phyloP scores from a whole-genome alignment of 2,888 invertebrate genomes.

The Colletes collaris region DNA sequence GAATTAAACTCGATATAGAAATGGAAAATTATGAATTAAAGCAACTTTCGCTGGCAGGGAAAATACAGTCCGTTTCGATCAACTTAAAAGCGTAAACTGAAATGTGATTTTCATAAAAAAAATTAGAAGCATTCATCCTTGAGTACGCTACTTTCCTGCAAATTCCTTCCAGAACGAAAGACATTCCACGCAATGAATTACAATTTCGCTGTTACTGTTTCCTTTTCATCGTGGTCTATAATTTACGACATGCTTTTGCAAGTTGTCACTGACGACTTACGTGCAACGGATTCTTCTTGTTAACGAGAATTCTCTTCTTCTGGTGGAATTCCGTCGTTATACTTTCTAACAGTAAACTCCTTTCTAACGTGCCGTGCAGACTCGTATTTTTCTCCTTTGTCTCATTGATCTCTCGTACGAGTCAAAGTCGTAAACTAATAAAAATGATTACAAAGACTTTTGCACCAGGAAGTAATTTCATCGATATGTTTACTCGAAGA shows the following conservation, averaged over 20 bases:
- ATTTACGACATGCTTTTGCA: conserved; percentile 22
- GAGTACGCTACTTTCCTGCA: not conserved
- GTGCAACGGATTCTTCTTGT: conserved; percentile 11
- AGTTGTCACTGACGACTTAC: conserved; percentile 4
- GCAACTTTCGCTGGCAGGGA: not conserved
- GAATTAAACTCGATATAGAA: not conserved
- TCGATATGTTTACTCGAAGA: no score
- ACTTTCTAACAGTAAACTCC: conserved; percentile 57
- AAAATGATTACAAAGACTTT: no score
- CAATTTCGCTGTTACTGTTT: conserved; percentile 16
- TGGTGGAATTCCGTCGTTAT: conserved; percentile 22
- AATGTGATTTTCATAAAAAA: not conserved
- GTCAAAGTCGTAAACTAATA: not conserved
- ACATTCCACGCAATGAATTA: not conserved
- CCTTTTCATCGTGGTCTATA: not conserved
- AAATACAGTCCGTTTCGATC: not conserved
- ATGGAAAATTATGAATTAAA: not conserved
- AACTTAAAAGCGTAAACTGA: not conserved
- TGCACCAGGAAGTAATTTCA: no score
- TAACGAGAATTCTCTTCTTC: conserved; percentile 23
- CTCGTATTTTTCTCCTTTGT: conserved; percentile 3
- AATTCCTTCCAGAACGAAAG: not conserved
- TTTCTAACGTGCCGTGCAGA: conserved; percentile 22
- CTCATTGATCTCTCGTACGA: not conserved
- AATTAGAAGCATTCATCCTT: not conserved